These are phyloP conservation scores for Bombylius major DNA, from an alignment of 2,888 invertebrate species.

Conservation along the genomic window DNA sequence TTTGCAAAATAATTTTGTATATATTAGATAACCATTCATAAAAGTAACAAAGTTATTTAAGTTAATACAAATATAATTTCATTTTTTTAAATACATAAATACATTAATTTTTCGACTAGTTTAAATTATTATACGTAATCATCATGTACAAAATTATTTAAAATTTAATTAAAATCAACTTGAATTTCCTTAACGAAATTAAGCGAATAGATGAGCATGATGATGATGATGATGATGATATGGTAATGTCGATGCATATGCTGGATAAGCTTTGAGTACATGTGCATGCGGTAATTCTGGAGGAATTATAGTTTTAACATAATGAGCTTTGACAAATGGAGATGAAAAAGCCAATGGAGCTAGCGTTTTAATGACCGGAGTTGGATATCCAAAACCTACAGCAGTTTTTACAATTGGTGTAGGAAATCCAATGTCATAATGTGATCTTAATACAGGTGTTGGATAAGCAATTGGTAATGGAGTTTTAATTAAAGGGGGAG, in stretches of 20 bases:
- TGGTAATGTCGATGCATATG: background rate
- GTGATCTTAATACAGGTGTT: constrained; percentile 7
- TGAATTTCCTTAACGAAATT: background rate
- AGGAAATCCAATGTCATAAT: constrained; percentile 2
- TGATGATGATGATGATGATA: constrained; percentile 4
- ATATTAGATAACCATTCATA: no score
- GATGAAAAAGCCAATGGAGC: background rate
- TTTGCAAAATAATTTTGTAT: no score
- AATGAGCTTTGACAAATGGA: constrained; percentile 3
- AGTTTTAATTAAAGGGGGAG: background rate
- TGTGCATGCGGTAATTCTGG: background rate
- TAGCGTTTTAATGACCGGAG: constrained; percentile 7
- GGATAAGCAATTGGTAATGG: background rate
- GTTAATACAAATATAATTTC: no score
- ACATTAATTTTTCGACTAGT: no score
- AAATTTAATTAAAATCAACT: background rate
- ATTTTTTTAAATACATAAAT: no score
- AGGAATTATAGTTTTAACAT: background rate
- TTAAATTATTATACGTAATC: no score
- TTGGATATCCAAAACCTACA: constrained; percentile 2
- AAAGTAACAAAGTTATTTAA: no score
- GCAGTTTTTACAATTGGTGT: constrained; percentile 4
- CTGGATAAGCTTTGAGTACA: constrained; percentile 2
- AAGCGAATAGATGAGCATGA: constrained; percentile 1
- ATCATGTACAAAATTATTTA: no score